Percentiles rank a stretch among this genome's conserved stretches.
These are phyloP conservation scores for Enchytraeus crypticus DNA, from an alignment of 2,888 invertebrate species.

Conservation along the genomic window DNA sequence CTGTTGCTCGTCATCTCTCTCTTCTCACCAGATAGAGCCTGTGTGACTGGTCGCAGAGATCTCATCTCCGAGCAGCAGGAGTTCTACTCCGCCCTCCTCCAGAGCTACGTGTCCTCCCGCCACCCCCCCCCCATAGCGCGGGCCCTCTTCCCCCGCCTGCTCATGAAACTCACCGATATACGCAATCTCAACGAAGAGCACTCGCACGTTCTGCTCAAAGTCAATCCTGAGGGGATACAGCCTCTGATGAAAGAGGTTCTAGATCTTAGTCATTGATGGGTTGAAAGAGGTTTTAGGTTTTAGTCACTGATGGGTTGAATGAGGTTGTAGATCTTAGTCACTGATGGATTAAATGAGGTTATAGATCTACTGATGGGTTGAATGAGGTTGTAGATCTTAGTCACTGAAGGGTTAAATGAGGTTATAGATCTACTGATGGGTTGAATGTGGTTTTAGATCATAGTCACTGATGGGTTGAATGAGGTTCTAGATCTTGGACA, in stretches of 20 bases:
- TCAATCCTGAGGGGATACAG: conserved; percentile 83
- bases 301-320: no score
- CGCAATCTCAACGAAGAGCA: conserved; percentile 83
- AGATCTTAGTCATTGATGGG: conserved; percentile 56
- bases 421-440: conserved; percentile 84
- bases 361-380: conserved; percentile 84
- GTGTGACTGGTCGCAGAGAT: conserved; percentile 53
- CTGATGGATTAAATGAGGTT: no score
- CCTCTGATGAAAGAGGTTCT: conserved; percentile 90
- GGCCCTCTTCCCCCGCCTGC: conserved; percentile 53
- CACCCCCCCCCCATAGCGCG: conserved; percentile 35
- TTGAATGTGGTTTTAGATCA: conserved; percentile 92
- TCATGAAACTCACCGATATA: conserved; percentile 83
- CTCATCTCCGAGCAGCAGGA: conserved; percentile 45
- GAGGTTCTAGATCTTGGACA: no score
- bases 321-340: no score
- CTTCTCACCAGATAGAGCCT: conserved; percentile 74
- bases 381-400: conserved; percentile 86
- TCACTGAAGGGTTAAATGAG: no score
- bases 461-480: conserved; percentile 3
- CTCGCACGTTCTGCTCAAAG: conserved; percentile 82
- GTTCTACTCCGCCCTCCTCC: conserved; percentile 44
- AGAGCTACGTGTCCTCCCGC: conserved; percentile 44
- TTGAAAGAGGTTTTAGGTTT: no score
- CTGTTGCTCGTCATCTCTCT: conserved; percentile 84